Evolutionary conservation across 2,797 vertebrate species (phyloP), one percentile per base, ranked within the genome.

Genomic region (Pitangus sulphuratus): DNA sequence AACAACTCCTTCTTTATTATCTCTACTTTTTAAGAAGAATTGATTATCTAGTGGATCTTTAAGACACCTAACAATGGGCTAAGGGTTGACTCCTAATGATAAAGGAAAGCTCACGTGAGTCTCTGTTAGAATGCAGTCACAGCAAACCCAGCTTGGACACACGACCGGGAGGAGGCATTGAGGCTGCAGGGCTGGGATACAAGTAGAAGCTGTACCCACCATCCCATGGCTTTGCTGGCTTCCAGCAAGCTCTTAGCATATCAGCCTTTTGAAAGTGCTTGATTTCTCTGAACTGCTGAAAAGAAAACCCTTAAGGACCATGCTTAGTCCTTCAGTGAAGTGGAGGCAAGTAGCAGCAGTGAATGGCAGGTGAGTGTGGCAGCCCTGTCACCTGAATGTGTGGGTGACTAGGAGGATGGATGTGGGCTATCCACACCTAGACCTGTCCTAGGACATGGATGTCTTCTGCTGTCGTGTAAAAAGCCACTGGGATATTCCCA

Each of bases 401-500:
- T 2, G 2, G 28, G 20, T 28, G 31, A 9, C 17, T 13, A 26
- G 40, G 28, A 48, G 70, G 57, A 33, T 18, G 42, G 8, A 28
- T 1, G 0, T 2, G 64, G 61, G 17, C 44, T 21, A 9, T 45
- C 45, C 45, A 35, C 6, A 65, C 45, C 50, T 9, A 25, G 22
- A 56, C 1, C 1, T 45, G 62, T 26, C 30, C 8, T 5, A 42
- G 53, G 33, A 71, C 24, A 5, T 3, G 39, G 71, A 14, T 71
- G 48, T 54, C 70, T 79, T 30, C 75, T 60, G 30, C 56, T 37
- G 51, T 35, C 56, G 33, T 15, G 57, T 31, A 54, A 65, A 60
- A 82, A 92, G 44, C 47, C 71, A 22, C 54, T 31, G 81, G 47
- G 82, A 57, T 77, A 47, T 70, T 87, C 84, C 82, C 82, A 54